Conservation (phyloP, 2,888 invertebrate species). For the Tenodera sinensis region DNA sequence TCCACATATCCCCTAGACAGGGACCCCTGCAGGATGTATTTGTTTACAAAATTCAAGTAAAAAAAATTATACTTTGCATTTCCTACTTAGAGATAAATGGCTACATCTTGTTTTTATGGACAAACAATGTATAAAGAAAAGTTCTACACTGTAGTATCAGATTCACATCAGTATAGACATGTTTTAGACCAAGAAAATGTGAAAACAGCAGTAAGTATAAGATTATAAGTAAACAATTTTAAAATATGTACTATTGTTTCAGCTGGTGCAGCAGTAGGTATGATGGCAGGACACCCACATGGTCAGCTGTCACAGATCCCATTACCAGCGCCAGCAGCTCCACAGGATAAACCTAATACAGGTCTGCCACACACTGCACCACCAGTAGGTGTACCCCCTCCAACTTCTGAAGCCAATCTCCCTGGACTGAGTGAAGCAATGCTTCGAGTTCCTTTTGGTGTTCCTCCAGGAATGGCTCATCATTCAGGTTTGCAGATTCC, state of each 20-base stretch:
- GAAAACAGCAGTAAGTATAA: too few relatives aligned
- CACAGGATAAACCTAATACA: constrained; percentile 45
- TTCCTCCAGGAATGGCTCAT: constrained; percentile 16
- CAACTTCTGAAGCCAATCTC: constrained; percentile 40
- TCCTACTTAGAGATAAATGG: too few relatives aligned
- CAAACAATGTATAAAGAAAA: too few relatives aligned
- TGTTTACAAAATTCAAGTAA: too few relatives aligned
- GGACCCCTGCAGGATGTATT: too few relatives aligned
- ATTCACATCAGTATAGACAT: too few relatives aligned
- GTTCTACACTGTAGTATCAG: too few relatives aligned
- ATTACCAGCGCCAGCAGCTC: constrained; percentile 44
- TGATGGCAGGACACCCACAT: constrained; percentile 21
- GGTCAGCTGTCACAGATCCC: constrained; percentile 43
- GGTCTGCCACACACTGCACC: constrained; percentile 35
- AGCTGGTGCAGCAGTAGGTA: constrained; percentile 35
- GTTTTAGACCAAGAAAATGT: too few relatives aligned
- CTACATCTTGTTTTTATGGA: too few relatives aligned
- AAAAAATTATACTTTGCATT: too few relatives aligned
- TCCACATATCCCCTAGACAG: too few relatives aligned
- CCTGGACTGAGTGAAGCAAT: constrained; percentile 24
- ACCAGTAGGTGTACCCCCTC: constrained; percentile 44
- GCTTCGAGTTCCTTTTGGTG: constrained; percentile 23
- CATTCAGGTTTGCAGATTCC: background rate
- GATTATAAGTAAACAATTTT: too few relatives aligned
- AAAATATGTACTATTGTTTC: background rate